These are phyloP conservation scores for Ibidorhyncha struthersii DNA, from an alignment of 2,113 vertebrate genomes.

Conservation along the genomic window DNA sequence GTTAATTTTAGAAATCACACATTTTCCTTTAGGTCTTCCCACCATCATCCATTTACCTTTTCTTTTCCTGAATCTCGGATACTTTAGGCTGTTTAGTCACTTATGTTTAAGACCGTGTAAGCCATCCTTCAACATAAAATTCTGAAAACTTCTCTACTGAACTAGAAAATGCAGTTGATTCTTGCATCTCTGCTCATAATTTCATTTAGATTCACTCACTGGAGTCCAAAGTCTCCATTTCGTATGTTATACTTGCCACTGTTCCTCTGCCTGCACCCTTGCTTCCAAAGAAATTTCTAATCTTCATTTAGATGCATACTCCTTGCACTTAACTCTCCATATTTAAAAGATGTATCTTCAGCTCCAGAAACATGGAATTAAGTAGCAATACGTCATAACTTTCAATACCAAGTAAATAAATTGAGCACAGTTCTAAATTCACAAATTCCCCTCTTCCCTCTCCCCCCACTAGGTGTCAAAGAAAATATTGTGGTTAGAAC, in stretches of 20 bases:
- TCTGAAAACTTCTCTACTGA: background rate
- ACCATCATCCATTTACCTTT: background rate
- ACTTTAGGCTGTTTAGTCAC: conserved; percentile 16
- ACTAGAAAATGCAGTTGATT: conserved; percentile 10
- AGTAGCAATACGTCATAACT: background rate
- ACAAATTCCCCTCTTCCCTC: background rate
- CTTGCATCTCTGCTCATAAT: background rate
- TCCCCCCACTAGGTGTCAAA: background rate
- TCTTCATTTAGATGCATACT: background rate
- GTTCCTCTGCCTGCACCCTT: background rate
- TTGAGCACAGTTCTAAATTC: background rate
- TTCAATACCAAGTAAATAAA: background rate
- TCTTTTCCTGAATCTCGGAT: background rate
- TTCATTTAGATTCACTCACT: background rate
- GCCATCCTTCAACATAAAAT: background rate
- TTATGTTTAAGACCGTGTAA: background rate
- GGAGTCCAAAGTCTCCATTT: background rate
- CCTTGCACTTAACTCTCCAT: background rate
- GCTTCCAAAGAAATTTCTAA: background rate
- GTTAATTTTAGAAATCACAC: background rate
- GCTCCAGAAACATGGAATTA: background rate
- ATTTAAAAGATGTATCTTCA: background rate
- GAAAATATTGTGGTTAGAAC: background rate
- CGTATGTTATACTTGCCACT: background rate
- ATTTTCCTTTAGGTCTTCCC: background rate